phyloP scores from a whole-genome alignment of 2,888 invertebrate species.

The Parelbella ahira region DNA sequence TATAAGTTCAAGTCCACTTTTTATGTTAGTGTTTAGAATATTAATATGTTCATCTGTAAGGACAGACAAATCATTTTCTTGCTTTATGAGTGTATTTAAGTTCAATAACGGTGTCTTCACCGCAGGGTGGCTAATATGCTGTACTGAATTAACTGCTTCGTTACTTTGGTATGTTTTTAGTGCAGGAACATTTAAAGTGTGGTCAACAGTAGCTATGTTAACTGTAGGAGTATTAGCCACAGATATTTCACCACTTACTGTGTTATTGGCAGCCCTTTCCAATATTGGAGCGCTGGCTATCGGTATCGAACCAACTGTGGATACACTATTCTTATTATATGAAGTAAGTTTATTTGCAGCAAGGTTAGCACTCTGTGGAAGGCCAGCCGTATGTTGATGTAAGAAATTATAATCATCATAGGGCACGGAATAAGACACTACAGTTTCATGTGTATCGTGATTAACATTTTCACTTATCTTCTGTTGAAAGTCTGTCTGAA shows the following conservation, averaged over 20 bases:
- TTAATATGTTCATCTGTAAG: constrained; percentile 3
- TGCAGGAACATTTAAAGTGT: background rate
- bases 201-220: background rate
- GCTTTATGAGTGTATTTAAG: constrained; percentile 1
- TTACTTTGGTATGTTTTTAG: constrained; percentile 1
- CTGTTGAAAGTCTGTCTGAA: constrained; percentile 5
- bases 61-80: constrained; percentile 9
- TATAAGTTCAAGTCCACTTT: background rate
- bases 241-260: background rate
- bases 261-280: background rate
- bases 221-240: background rate
- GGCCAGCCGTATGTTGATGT: constrained; percentile 33
- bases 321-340: too few species aligned
- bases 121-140: background rate
- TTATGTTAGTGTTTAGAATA: constrained; percentile 3
- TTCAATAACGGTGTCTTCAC: background rate
- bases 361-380: constrained; percentile 1
- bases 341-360: background rate
- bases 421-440: constrained; percentile 38
- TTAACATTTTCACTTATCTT: constrained; percentile 4
- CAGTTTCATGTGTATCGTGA: constrained; percentile 31
- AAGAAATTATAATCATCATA: constrained; percentile 38
- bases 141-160: background rate
- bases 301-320: too few species aligned
- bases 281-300: too few species aligned